Evolutionary conservation across 2,797 vertebrate species (phyloP).

Genomic region (Gallinago nigripennis): DNA sequence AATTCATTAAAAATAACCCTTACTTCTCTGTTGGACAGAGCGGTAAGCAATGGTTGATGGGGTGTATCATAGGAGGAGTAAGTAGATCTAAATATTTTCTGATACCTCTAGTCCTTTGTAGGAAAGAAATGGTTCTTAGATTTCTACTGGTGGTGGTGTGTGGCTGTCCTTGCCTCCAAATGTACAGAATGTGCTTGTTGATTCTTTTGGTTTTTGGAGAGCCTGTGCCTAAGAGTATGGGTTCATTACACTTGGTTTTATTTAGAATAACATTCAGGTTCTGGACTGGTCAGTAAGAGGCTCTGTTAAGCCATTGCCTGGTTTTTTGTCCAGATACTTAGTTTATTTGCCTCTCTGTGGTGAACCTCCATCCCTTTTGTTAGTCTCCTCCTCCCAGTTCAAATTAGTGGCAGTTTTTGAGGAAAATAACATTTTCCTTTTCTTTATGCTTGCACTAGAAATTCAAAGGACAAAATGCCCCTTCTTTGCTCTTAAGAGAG

Average conservation of each 20-base stretch:
- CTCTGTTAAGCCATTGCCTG: neutral
- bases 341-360: neutral
- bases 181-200: neutral
- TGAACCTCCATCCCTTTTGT: neutral
- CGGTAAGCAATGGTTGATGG: neutral
- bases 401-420: neutral
- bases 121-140: neutral
- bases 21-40: neutral
- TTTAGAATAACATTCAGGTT: neutral
- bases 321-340: neutral
- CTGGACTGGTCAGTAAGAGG: neutral
- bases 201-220: neutral
- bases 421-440: neutral
- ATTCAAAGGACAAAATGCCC: neutral
- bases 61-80: neutral
- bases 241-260: neutral
- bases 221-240: neutral
- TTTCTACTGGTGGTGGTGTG: neutral
- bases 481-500: neutral
- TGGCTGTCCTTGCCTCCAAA: neutral
- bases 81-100: neutral
- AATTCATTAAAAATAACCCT: neutral
- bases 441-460: neutral
- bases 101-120: neutral
- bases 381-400: neutral